Base-by-base conservation (phyloP, 2,888 invertebrate species). In the Archips crataeganus region DNA sequence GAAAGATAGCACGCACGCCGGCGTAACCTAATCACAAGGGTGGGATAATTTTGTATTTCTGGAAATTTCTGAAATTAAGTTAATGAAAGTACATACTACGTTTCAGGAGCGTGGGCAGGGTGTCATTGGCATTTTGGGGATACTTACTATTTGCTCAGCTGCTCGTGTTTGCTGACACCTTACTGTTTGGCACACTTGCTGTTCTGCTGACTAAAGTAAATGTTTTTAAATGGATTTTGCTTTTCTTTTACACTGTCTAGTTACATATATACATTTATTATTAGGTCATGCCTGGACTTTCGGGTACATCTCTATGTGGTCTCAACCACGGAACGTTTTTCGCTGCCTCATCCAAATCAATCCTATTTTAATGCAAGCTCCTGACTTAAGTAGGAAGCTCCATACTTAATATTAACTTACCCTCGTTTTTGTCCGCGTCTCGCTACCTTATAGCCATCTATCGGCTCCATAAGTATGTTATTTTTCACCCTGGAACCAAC, bases 101-200 rank as follows among this genome's bases (percentile, higher is more conserved):
- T 11, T 39, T 49, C 64, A 10, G 34, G 45, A 60, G 71, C 59
- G 66, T 51, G 51, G 68, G 66, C 45, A 60, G 49, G 67, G 57
- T 64, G 57, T 57, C 59, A 73, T 72, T 64, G 63, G 59, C 68
- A 49, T 74, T 64, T 60, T 13, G 36, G 13, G 54, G 34, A 3
- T 65, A 36, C 51, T 49, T 32, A 47, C 39, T 74, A 65, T 70
- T 74, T 65, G 64, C 69, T 70, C 34, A 65, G 69, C 60, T 32
- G 69, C 60, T 42, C n/a, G 59, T 64, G 68, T 68, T 64, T 69
- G 64, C 32, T 11, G 23, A 42, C 69, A 65, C 74, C 69, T 65
- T 64, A 74, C 68, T 73, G 73, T 63, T 60, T 49, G 51, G 60
- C 69, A 74, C 69, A 70, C 69, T 51, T 51, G 42, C 63, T 49